Base-by-base conservation (phyloP, 2,888 invertebrate genomes). In the Salticus scenicus region DNA sequence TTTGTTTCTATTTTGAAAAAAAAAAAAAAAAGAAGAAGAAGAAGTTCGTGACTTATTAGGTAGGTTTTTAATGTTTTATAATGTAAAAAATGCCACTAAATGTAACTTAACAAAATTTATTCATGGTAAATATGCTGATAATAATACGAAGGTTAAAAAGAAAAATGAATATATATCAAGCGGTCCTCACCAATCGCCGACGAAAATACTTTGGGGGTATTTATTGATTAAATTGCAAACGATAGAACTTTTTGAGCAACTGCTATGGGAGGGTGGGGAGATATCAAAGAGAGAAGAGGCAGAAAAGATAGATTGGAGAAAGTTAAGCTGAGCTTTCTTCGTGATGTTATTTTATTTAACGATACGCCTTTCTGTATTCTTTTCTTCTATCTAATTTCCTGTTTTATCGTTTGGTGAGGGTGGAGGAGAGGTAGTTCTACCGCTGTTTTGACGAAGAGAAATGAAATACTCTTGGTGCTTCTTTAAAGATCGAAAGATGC, bases 171-270 rank as follows among this genome's bases (percentile, higher is more conserved):
- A n/a, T n/a, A n/a, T n/a, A n/a, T n/a, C n/a, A n/a, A n/a, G n/a
- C n/a, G n/a, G n/a, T n/a, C n/a, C n/a, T n/a, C n/a, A n/a, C n/a
- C n/a, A n/a, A n/a, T n/a, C n/a, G n/a, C n/a, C n/a, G n/a, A n/a
- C n/a, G n/a, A n/a, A n/a, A n/a, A n/a, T n/a, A n/a, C n/a, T 10
- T 37, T 7, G 24, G 31, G n/a, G 66, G 66, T 30, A 30, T 66
- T 66, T 66, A 66, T 66, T 30, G 66, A 66, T 66, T 66, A 66
- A 30, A 66, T 30, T 66, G 66, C 66, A 31, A 31, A 63, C 63
- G 63, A 63, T 30, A 14, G 30, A 66, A 66, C 30, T 66, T 66
- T 47, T 30, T 20, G 63, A 63, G 10, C 14, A 27, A 63, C 30
- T 17, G 30, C 20, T 31, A 63, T 24, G 63, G 14, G 24, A 63